A percentile compares a stretch with the other conserved stretches of the same genome.
These are phyloP conservation scores for human DNA, from an alignment of 2,113 vertebrate genomes.

Conservation along the genomic window GRCh38 chr22:49255501-49256000, in stretches of 20 bases:
- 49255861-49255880: not conserved
- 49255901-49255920: too few species aligned
- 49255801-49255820: fast-evolving
- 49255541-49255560: fast-evolving
- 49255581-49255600: too few species aligned
- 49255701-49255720: fast-evolving
- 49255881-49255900: not conserved
- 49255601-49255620: not conserved
- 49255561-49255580: not conserved
- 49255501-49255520: too few species aligned
- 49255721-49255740: fast-evolving
- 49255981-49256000: not conserved
- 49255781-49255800: fast-evolving
- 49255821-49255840: not conserved
- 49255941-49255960: fast-evolving
- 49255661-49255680: not conserved
- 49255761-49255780: not conserved
- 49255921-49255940: too few species aligned
- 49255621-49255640: not conserved
- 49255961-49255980: not conserved
- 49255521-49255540: too few species aligned
- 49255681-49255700: not conserved
- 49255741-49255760: not conserved
- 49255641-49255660: fast-evolving
- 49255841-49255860: not conserved